Conservation (phyloP, 2,888 invertebrate species). For the Papilio elwesi region DNA sequence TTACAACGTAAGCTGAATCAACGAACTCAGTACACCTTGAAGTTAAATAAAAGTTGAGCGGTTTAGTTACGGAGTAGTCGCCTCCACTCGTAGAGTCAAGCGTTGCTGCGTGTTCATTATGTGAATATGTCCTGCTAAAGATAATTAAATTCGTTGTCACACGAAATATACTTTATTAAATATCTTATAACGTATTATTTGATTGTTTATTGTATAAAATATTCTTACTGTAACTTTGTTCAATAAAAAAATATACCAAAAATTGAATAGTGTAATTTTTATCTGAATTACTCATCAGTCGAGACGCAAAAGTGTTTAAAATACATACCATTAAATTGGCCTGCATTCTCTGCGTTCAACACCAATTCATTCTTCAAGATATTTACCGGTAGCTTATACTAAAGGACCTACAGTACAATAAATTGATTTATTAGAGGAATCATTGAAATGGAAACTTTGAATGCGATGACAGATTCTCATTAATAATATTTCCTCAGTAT, state of each 20-base stretch:
- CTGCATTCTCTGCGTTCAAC: constrained; percentile 56
- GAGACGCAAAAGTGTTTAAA: no score
- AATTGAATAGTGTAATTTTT: no score
- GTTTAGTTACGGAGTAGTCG: constrained; percentile 42
- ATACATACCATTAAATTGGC: constrained; percentile 54
- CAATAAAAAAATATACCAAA: no score
- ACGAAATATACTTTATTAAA: constrained; percentile 66
- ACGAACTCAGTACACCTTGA: constrained; percentile 20
- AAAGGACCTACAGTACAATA: neutral
- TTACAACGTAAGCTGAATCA: constrained; percentile 21
- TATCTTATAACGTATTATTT: no score
- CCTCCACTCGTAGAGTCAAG: neutral
- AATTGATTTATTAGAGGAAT: constrained; percentile 57
- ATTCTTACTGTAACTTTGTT: no score
- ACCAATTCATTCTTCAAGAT: constrained; percentile 57
- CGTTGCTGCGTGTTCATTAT: constrained; percentile 44
- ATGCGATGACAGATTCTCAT: constrained; percentile 70
- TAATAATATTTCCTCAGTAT: constrained; percentile 76
- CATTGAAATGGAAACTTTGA: constrained; percentile 57
- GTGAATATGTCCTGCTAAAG: constrained; percentile 58
- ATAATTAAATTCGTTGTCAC: constrained; percentile 68
- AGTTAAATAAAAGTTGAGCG: constrained; percentile 34
- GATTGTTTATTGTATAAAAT: no score
- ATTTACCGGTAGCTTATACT: neutral
- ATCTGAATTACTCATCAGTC: no score